phyloP scores from a whole-genome alignment of 2,888 invertebrate genomes.

The Digitonthophagus gazella region DNA sequence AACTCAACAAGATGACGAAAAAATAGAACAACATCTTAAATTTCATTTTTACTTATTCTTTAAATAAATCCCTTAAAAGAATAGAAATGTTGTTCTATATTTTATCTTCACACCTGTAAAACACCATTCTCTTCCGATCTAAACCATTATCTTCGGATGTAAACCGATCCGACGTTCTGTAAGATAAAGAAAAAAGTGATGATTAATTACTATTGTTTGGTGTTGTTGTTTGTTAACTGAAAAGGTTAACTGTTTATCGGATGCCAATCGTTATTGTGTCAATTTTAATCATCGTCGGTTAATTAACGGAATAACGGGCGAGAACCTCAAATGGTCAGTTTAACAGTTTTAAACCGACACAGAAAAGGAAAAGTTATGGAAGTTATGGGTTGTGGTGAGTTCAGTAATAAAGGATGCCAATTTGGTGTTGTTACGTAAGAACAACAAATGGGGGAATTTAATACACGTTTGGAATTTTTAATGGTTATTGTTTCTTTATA shows the following conservation, averaged over 20 bases:
- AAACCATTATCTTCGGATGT: too few species aligned
- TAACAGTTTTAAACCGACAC: neutral
- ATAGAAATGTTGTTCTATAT: neutral
- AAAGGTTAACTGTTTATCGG: neutral
- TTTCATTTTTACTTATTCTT: neutral
- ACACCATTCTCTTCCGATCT: too few species aligned
- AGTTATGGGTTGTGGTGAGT: neutral
- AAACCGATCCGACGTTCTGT: too few species aligned
- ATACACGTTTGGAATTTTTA: too few species aligned
- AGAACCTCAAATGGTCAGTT: neutral
- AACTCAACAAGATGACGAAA: constrained; percentile 18
- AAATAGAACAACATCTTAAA: constrained; percentile 2
- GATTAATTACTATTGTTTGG: neutral
- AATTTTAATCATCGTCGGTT: neutral
- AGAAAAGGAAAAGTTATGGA: neutral
- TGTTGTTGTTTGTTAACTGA: neutral
- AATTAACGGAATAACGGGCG: neutral
- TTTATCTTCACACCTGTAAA: neutral
- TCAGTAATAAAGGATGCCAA: neutral
- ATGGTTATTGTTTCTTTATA: too few species aligned
- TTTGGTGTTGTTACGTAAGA: neutral
- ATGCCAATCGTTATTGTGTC: neutral
- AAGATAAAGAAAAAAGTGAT: too few species aligned
- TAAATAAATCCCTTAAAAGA: too few species aligned
- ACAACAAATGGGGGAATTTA: neutral